These are phyloP conservation scores for Prietella phreatophila DNA, from an alignment of 2,113 vertebrate genomes.

Conservation along the genomic window DNA sequence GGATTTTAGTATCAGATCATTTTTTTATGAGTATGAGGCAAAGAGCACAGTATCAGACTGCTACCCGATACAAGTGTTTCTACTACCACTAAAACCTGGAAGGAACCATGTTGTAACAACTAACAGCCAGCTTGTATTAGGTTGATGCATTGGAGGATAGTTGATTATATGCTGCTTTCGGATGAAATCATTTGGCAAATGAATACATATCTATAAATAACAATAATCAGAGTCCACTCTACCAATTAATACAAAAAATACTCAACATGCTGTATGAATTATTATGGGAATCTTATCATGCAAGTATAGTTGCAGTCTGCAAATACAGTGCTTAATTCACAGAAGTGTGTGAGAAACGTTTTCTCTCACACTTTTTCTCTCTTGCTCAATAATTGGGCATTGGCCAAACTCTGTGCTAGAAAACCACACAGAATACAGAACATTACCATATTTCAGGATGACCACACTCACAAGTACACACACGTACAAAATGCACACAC, in stretches of 20 bases:
- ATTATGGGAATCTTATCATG: background rate
- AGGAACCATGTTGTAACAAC: background rate
- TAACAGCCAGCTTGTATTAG: background rate
- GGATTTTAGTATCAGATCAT: background rate
- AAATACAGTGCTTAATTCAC: background rate
- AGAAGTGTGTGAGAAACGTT: background rate
- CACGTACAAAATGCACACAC: background rate
- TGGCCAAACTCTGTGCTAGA: background rate
- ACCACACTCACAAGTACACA: conserved; percentile 8
- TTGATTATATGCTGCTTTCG: background rate
- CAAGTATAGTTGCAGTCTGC: background rate
- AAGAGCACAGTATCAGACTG: background rate
- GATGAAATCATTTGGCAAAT: background rate
- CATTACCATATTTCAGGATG: background rate
- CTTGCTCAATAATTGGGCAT: background rate
- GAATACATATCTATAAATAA: background rate
- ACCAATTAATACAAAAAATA: background rate
- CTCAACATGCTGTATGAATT: background rate
- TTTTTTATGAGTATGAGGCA: background rate
- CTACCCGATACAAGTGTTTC: background rate
- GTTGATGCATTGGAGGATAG: background rate
- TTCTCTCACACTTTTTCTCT: background rate
- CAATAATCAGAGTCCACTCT: background rate
- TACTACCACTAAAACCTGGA: background rate
- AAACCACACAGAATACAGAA: conserved; percentile 7